Evolutionary conservation across 2,113 vertebrate species (phyloP).

Genomic region (Pteropus alecto): DNA sequence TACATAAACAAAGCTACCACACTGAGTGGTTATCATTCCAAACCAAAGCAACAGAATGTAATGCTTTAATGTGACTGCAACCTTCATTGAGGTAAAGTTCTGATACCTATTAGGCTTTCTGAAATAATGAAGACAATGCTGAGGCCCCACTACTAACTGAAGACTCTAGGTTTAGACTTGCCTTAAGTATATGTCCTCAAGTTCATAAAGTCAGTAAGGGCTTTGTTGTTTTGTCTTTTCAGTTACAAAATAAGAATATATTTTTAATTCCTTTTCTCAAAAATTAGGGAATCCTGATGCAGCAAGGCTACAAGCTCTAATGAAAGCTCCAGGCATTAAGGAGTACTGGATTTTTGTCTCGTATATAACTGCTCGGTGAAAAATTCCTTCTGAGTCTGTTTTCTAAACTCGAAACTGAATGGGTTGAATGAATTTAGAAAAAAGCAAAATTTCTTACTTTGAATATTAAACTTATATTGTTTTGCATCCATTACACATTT

Average conservation of each 20-base stretch:
- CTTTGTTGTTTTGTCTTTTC: neutral
- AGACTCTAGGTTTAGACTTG: neutral
- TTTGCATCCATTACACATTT: neutral
- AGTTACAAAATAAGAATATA: neutral
- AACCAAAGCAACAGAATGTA: constrained; percentile 20
- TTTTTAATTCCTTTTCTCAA: neutral
- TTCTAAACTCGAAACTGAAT: neutral
- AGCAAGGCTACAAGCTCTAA: neutral
- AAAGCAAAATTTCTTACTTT: neutral
- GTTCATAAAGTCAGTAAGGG: neutral
- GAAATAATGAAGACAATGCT: neutral
- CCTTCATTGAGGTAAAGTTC: neutral
- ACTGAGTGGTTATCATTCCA: neutral
- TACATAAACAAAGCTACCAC: neutral
- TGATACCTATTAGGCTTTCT: neutral
- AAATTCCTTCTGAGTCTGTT: neutral
- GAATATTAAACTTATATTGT: neutral
- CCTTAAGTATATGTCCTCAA: neutral
- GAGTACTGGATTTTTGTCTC: neutral
- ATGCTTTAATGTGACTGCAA: neutral
- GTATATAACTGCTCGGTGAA: neutral
- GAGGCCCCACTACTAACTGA: neutral
- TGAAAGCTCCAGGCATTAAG: neutral
- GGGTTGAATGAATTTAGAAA: neutral
- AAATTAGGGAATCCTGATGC: neutral